Conservation (phyloP, 2,113 vertebrate genomes). For the Sylvilagus bachmani region DNA sequence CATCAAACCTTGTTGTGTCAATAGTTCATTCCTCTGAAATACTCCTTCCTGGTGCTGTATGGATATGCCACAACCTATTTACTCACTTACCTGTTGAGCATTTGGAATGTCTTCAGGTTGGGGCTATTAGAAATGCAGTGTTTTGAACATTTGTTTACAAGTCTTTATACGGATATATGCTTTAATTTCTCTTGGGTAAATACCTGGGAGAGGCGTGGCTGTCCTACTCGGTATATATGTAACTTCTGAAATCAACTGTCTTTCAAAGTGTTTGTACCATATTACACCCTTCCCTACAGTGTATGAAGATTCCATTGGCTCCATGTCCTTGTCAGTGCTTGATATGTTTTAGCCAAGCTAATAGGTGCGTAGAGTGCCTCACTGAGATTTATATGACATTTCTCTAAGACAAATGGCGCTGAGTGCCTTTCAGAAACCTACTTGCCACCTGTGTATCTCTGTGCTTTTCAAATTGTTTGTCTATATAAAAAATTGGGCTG, state of each 20-base stretch:
- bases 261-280: not conserved
- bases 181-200: not conserved
- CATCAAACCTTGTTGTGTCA: not conserved
- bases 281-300: not conserved
- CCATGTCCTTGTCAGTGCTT: not conserved
- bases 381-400: not conserved
- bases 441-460: not conserved
- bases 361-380: not conserved
- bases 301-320: not conserved
- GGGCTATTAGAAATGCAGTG: constrained; percentile 39
- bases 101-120: not conserved
- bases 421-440: not conserved
- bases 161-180: not conserved
- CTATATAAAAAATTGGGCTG: not conserved
- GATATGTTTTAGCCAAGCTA: not conserved
- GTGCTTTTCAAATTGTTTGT: constrained; percentile 9
- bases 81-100: not conserved
- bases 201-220: not conserved
- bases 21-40: not conserved
- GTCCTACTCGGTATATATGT: not conserved
- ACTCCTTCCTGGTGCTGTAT: not conserved
- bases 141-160: not conserved
- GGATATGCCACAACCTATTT: not conserved
- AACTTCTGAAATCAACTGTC: constrained; percentile 26
- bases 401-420: not conserved